A percentile compares a stretch with the other conserved stretches of the same genome.
phyloP scores from a whole-genome alignment of 2,888 invertebrate genomes.

The Cotesia congregata region DNA sequence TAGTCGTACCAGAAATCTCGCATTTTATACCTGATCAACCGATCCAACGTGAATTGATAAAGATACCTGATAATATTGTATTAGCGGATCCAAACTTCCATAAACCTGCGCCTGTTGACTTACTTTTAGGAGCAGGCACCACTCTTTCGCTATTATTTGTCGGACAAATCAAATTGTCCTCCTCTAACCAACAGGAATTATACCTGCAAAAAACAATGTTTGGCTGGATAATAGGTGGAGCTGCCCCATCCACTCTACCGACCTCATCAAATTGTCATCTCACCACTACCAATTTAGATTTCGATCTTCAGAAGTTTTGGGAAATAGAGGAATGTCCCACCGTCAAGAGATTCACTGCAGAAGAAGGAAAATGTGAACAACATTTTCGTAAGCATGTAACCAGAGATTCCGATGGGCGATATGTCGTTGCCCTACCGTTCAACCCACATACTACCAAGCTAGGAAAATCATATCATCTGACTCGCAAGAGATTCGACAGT shows the following conservation, averaged over 20 bases:
- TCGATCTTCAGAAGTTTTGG: slow-evolving; percentile 44
- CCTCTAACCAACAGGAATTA: background rate
- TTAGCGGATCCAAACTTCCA: slow-evolving; percentile 48
- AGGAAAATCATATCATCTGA: slow-evolving; percentile 28
- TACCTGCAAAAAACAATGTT: slow-evolving; percentile 27
- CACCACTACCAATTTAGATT: slow-evolving; percentile 19
- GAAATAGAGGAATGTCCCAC: slow-evolving; percentile 43
- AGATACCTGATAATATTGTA: slow-evolving; percentile 41
- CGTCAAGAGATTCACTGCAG: background rate
- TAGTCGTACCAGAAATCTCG: slow-evolving; percentile 37
- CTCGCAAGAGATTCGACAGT: slow-evolving; percentile 29
- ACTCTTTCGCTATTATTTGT: slow-evolving; percentile 25
- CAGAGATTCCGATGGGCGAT: slow-evolving; percentile 43
- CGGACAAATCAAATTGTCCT: background rate
- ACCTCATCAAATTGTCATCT: background rate
- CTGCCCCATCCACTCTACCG: background rate
- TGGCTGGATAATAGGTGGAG: slow-evolving; percentile 36
- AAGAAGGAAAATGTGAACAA: slow-evolving; percentile 42
- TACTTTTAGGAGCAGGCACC: slow-evolving; percentile 38
- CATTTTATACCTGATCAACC: slow-evolving; percentile 30
- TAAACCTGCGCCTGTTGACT: slow-evolving; percentile 36
- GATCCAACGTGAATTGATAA: slow-evolving; percentile 32
- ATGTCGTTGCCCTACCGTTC: slow-evolving; percentile 46
- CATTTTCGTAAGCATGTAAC: slow-evolving; percentile 35
- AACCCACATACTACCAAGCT: slow-evolving; percentile 29